Evolutionary conservation across 2,113 vertebrate species (phyloP).

Genomic region (Paramormyrops kingsleyae): DNA sequence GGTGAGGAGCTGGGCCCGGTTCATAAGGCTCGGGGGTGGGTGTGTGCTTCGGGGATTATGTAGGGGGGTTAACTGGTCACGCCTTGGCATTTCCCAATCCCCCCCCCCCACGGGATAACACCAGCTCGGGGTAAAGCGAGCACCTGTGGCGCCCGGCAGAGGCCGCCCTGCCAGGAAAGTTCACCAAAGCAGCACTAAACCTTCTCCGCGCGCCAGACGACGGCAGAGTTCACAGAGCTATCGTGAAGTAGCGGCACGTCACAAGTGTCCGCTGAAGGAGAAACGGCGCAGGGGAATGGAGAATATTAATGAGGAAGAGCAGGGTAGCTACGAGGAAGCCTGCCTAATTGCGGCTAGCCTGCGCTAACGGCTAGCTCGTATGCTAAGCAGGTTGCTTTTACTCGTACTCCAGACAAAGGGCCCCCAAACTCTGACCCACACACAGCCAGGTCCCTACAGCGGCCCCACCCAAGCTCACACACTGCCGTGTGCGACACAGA

Average conservation of each 20-base stretch:
- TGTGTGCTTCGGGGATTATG: not conserved
- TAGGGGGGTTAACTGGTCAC: not conserved
- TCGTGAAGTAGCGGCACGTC: not conserved
- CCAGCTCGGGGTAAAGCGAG: not conserved
- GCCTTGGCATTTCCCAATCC: not conserved
- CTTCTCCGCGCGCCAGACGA: not conserved
- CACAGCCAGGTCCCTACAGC: constrained; percentile 6
- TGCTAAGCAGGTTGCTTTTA: not conserved
- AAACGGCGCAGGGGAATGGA: not conserved
- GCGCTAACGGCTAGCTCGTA: not conserved
- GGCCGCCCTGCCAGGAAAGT: too few relatives aligned
- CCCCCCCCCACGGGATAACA: not conserved
- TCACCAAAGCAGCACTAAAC: not conserved
- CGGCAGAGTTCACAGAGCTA: not conserved
- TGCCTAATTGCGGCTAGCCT: not conserved
- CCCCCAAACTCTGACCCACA: not conserved
- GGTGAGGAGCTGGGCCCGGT: not conserved
- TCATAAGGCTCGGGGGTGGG: not conserved
- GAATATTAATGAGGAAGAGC: not conserved
- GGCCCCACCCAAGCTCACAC: not conserved
- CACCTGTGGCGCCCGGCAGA: not conserved
- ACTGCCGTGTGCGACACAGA: too few relatives aligned
- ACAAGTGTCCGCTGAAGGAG: not conserved
- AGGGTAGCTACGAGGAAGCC: too few relatives aligned
- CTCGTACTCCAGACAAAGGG: not conserved